Evolutionary conservation across 2,113 vertebrate genomes (phyloP), one percentile per base, ranked within the genome.

Genomic region (Melanerpes formicivorus): DNA sequence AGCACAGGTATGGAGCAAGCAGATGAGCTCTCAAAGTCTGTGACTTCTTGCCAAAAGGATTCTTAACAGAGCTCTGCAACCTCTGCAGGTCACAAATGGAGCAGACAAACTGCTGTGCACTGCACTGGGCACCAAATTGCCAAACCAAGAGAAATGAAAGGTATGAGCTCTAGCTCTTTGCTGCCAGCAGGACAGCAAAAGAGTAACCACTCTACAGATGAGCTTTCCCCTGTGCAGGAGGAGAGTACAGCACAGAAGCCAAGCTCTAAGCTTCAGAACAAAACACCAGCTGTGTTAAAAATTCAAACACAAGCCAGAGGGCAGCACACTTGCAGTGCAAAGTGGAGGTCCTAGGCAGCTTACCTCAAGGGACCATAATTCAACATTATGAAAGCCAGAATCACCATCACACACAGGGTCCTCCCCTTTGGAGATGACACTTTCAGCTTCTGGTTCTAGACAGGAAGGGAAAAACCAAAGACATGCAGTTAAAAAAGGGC

Each of bases 391-490:
- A 99, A 99, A 63, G 97, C 98, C 96, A 99, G 48, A 63, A 99
- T 95, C 84, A 97, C 97, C 98, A 99, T 98, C 88, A 99, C 98
- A 95, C 98, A 99, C 64, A 99, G 88, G 1, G 98, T 98, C 97
- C 98, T 98, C 86, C 98, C 98, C 97, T 99, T 99, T 3, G 99
- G 98, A 80, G 98, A 97, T 6, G 98, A 98, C 16, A 98, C 91
- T 96, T 98, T 99, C 32, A 99, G 97, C 32, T 96, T 97, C 56
- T 98, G 97, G 90, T 99, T 99, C 99, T 99, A 95, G 60, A 93
- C 37, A 81, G 10, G 16, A 55, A 70, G 23, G 10, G 75, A 73
- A 90, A 13, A 23, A 77, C 30, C 88, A 10, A 54, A 82, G 19
- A 87, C 2, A 23, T 1, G 5, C 32, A 77, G 22, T 66, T 63